Evolutionary conservation across 2,888 invertebrate genomes (phyloP), one percentile per base, ranked within the genome.

Genomic region (Cetonia aurata): DNA sequence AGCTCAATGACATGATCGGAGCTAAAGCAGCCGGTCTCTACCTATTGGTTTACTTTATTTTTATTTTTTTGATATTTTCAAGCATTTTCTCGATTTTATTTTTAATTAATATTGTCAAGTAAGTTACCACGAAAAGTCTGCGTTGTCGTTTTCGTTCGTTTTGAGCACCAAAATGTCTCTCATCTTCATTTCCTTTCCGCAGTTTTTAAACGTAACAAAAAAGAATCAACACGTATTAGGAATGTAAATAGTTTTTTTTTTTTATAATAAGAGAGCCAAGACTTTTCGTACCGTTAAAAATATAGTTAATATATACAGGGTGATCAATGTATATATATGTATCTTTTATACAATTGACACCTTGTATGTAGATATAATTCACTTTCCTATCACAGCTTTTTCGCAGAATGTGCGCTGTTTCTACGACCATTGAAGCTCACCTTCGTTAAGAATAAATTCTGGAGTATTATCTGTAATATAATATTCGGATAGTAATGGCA

Each of bases 381-480:
- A 66, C 74, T 72, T 74, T 79, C 78, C 79, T 80, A 81, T 81
- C 81, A 81, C 81, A 81, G 81, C 79, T 73, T 25, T 17, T 57
- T 33, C 33, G 13, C 41, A 59, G 15, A 59, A 19, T 15, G 57
- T 59, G 59, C 59, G 59, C 59, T 59, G 59, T 59, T 19, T 13
- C 55, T 55, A 13, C 15, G n/a, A 17, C 17, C 10, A 37, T 37
- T 6, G 17, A 17, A 57, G 19, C 19, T 57, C 41, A 6, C 33
- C 37, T 9, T 37, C 12, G 41, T 9, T 31, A 25, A 25, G 31
- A 33, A n/a, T 31, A 31, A n/a, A 8, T 1, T 52, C 19, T 19
- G 15, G 52, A 12, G 52, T 55, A 55, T 31, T 33, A 31, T 52
- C 13, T 25, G 55, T 31, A 53, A 33, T 55, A 13, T 55, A 37